phyloP scores from a whole-genome alignment of 2,113 vertebrate genomes.

The Tragelaphus buxtoni region DNA sequence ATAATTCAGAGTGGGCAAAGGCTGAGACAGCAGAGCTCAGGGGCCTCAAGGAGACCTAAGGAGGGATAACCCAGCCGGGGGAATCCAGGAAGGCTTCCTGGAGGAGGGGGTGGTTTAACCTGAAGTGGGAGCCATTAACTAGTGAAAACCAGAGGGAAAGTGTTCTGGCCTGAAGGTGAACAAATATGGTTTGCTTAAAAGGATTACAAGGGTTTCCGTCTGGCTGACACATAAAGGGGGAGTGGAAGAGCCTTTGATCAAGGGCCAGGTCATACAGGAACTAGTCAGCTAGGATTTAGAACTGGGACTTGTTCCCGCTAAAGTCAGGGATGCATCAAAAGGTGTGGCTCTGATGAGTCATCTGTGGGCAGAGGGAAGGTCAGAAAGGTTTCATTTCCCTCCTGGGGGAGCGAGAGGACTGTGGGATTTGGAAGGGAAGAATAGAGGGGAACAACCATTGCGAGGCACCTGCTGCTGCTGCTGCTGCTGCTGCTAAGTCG shows the following conservation, averaged over 20 bases:
- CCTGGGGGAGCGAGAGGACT: fast-evolving
- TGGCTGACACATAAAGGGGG: background rate
- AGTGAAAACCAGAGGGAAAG: background rate
- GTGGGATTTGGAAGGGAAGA: background rate
- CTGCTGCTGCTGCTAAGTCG: too few species aligned
- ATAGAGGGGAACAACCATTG: background rate
- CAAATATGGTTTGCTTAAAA: background rate
- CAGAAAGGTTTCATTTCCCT: background rate
- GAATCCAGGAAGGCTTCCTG: background rate
- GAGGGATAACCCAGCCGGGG: background rate
- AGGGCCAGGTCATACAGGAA: background rate
- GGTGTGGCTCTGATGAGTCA: background rate
- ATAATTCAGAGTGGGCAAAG: background rate
- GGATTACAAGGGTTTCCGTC: background rate
- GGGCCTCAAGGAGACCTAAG: background rate
- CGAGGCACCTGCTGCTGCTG: too few species aligned
- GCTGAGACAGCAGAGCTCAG: background rate
- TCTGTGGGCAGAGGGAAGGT: background rate
- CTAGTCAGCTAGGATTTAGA: background rate
- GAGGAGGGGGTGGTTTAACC: background rate
- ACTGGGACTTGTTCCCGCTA: background rate
- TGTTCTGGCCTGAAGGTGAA: background rate
- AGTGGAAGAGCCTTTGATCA: background rate
- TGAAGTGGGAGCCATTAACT: background rate
- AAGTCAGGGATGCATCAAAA: fast-evolving